Evolutionary conservation across 2,888 invertebrate species (phyloP), one percentile per base, ranked within the genome.

Genomic region (Orthosia gothica): DNA sequence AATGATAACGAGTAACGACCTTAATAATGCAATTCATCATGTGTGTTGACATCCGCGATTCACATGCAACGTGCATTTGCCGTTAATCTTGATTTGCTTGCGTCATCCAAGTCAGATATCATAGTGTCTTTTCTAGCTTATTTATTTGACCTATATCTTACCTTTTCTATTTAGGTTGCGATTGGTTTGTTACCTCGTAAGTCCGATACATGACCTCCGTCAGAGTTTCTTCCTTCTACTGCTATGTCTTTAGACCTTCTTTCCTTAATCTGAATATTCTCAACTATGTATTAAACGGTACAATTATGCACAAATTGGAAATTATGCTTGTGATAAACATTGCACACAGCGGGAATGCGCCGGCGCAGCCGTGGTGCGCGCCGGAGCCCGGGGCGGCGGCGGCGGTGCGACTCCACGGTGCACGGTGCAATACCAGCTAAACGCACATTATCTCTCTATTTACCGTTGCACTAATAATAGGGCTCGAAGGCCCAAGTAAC

Each of bases 401-500:
- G 54, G 58, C 70, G 80, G 54, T 64, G 67, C 55, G 40, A 9
- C 40, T 40, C 7, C 40, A 40, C 40, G 7, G 40, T 26, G 32
- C 13, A 74, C 84, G 70, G 81, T 88, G 90, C 90, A 85, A 88
- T 89, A 90, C 88, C 88, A 88, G 83, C 87, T 90, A 89, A 89
- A 89, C 87, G 86, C 86, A 85, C 79, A 89, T 90, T 91, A 91
- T 87, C 89, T 89, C 89, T 91, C 89, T 91, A 92, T 93, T 91
- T 90, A 91, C 92, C 90, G 91, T 91, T 89, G 86, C 86, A 85
- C 89, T 94, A 94, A 94, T 94, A 92, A 93, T 90, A 67, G 89
- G 91, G 92, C 91, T 92, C 87, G 90, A 67, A 89, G 91, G 92
- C 91, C 92, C 87, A 90, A 88, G 90, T 92, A 87, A 92, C 89